A percentile compares a stretch with the other conserved stretches of the same genome.
phyloP scores from a whole-genome alignment of 2,113 vertebrate species.

The Pseudonaja textilis region DNA sequence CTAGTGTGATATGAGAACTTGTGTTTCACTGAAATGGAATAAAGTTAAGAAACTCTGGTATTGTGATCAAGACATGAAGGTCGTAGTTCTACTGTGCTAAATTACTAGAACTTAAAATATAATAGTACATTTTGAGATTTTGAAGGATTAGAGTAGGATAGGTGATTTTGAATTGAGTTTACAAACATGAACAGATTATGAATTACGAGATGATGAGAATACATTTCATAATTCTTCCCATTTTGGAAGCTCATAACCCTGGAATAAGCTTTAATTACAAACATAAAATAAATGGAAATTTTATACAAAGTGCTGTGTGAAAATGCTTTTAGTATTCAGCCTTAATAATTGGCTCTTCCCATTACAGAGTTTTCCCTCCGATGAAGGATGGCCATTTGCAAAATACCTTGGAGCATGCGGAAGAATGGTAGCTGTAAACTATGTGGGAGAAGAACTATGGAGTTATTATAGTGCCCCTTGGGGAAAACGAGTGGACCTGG shows the following conservation, averaged over 20 bases:
- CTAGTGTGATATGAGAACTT: background rate
- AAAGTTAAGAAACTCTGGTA: background rate
- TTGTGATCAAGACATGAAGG: background rate
- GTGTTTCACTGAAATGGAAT: background rate
- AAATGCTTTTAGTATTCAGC: background rate
- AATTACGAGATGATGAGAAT: background rate
- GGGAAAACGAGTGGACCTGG: slow-evolving; percentile 94
- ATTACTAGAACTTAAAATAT: background rate
- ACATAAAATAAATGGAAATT: background rate
- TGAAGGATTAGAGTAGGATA: background rate
- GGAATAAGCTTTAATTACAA: background rate
- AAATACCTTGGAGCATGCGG: slow-evolving; percentile 97
- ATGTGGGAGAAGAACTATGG: slow-evolving; percentile 97
- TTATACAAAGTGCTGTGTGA: background rate
- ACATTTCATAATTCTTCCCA: background rate
- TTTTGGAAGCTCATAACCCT: background rate
- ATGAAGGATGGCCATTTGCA: slow-evolving; percentile 97
- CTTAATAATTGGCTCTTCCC: background rate
- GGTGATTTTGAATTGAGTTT: background rate
- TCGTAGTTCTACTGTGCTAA: background rate
- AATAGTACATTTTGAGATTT: background rate
- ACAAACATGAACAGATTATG: background rate
- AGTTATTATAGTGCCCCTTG: slow-evolving; percentile 94
- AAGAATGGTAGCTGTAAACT: slow-evolving; percentile 96
- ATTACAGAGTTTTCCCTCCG: slow-evolving; percentile 92